Base-by-base conservation (phyloP, 92 coral and sea anemone genomes). In the Umimayanthus chanpuru region DNA sequence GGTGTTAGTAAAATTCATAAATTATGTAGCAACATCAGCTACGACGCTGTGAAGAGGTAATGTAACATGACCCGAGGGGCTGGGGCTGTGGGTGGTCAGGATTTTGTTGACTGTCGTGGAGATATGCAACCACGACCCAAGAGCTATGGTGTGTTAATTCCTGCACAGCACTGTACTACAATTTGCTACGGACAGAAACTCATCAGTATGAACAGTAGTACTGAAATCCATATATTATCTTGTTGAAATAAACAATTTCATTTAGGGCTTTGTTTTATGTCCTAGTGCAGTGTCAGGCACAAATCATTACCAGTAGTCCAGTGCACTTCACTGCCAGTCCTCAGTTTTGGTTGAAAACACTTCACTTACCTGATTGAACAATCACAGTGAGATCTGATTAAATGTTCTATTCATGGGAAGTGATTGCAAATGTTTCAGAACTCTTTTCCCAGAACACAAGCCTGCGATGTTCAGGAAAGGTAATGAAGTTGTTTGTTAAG, bases 401-500 rank as follows among this genome's bases (percentile, higher is more conserved):
- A 70, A 25, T 4, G 2, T 75, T 39, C 7, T 12, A 15, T 73
- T 18, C 15, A 4, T 75, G 26, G 18, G 23, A 20, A 75, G 6
- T 32, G 41, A 14, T 67, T 70, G 29, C 61, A 15, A 83, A 41
- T 41, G n/a, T 55, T 56, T 56, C 28, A 15, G 28, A 61, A 83
- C 28, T n/a, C 26, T 25, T 55, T 53, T 3, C 20, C 20, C 20
- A 43, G 66, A 83, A 73, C 66, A 44, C 39, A 39, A 49, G 65
- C 30, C 20, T 68, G 77, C 71, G 87, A 83, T 83, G 87, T 83
- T 83, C 87, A 41, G 87, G 78, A 83, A 43, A 40, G 36, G 87
- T 50, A 70, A 28, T 44, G 64, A 70, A 83, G 77, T 15, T 83
- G 77, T 67, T 83, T 47, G 67, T 44, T 43, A 26, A 50, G 64